Evolutionary conservation across 2,797 vertebrate species (phyloP), one percentile per base, ranked within the genome.

Genomic region (Periophthalmus magnuspinnatus): DNA sequence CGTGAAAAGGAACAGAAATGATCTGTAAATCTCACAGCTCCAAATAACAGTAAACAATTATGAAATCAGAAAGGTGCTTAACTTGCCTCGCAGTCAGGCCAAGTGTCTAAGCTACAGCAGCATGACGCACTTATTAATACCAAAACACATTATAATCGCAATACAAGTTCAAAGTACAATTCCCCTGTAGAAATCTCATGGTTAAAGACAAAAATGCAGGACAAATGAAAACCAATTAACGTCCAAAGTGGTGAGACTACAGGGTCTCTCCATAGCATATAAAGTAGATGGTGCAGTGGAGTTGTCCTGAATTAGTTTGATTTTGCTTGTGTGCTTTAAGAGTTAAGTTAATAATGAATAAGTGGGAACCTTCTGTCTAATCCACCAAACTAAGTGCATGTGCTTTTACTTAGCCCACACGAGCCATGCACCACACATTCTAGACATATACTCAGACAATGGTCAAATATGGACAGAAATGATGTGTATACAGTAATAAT

Each of bases 361-460:
- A 73, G 70, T 63, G 65, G 63, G 13, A 72, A 64, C 62, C 67
- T 73, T 54, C 34, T 71, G 72, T 73, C 22, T 48, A 28, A 59
- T 66, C 60, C 69, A 17, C 69, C 32, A 71, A 65, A 79, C 59
- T 19, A 70, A 69, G 28, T 60, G 65, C 82, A 82, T 84, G 77
- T 71, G 82, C 75, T 68, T 77, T 69, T 68, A 80, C 69, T 81
- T 71, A 74, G 59, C 56, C 69, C 58, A 33, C 45, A 67, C 60
- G 57, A 63, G 65, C 67, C n/a, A n/a, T 21, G 8, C 32, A 6
- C 47, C 19, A 21, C 59, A 59, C 28, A 33, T 17, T 59, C 57
- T 2, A 54, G 34, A 16, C 7, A 22, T 47, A 28, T 38, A n/a
- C 62, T 45, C 22, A 57, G 41, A 6, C 11, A 22, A 17, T 33